phyloP scores from a whole-genome alignment of 2,797 vertebrate genomes.

The Sparus aurata region DNA sequence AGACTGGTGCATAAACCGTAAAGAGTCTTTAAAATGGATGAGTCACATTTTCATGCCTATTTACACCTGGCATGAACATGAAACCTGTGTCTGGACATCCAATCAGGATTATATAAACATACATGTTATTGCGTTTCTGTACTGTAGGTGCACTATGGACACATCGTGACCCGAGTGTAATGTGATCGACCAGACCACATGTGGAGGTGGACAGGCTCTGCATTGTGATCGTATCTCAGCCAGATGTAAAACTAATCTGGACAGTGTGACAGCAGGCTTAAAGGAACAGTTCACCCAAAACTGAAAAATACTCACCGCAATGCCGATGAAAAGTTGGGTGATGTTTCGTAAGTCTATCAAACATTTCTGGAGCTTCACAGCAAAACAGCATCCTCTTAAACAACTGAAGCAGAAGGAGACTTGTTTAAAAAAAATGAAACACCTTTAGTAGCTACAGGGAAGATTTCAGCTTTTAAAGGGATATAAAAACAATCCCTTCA shows the following conservation, averaged over 20 bases:
- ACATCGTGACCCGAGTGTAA: neutral
- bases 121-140: neutral
- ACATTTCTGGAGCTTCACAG: no score
- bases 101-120: neutral
- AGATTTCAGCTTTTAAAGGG: no score
- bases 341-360: no score
- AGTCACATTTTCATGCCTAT: neutral
- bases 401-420: no score
- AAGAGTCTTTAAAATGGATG: no score
- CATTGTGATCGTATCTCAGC: neutral
- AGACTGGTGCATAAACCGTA: neutral
- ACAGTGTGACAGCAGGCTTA: neutral
- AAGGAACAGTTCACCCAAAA: no score
- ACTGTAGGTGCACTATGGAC: neutral
- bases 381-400: no score
- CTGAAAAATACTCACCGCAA: no score
- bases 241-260: slow-evolving; percentile 2
- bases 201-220: neutral
- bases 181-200: neutral
- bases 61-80: neutral
- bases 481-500: no score
- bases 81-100: neutral
- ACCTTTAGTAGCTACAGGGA: no score
- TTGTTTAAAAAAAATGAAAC: no score
- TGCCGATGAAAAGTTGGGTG: no score